Conservation (phyloP, 2,888 invertebrate species). For the Digitonthophagus gazella region DNA sequence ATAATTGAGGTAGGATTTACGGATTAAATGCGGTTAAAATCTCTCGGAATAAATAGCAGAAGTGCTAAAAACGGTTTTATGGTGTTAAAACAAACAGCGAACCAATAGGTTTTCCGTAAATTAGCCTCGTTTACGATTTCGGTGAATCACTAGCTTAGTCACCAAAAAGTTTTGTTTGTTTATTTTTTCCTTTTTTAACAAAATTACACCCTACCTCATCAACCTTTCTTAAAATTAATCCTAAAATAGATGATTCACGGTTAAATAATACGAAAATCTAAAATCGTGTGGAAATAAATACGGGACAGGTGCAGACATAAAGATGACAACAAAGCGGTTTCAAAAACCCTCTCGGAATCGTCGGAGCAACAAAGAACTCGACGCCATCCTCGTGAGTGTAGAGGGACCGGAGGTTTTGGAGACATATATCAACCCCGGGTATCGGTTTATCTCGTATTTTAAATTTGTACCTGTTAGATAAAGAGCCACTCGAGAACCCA, state of each 20-base stretch:
- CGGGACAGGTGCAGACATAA: not conserved
- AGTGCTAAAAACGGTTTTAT: not conserved
- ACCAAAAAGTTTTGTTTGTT: not conserved
- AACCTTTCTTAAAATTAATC: not conserved
- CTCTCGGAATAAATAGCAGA: not conserved
- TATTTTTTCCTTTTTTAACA: not conserved
- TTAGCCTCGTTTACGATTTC: not conserved
- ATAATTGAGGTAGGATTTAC: too few species aligned
- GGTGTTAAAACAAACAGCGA: not conserved
- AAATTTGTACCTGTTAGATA: slow-evolving; percentile 21
- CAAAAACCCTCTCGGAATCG: too few species aligned
- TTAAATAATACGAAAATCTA: not conserved
- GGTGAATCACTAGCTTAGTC: not conserved
- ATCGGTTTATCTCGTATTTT: slow-evolving; percentile 13
- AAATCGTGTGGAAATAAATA: not conserved
- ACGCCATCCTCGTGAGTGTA: not conserved
- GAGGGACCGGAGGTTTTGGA: not conserved
- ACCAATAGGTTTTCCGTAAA: not conserved
- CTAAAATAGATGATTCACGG: not conserved
- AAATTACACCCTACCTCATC: not conserved
- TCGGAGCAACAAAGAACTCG: not conserved
- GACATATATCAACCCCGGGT: slow-evolving; percentile 9
- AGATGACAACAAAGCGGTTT: not conserved
- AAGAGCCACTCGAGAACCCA: not conserved
- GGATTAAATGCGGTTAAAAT: not conserved